Evolutionary conservation across 2,797 vertebrate genomes (phyloP), one percentile per base, ranked within the genome.

Genomic region (Sardinella longiceps): DNA sequence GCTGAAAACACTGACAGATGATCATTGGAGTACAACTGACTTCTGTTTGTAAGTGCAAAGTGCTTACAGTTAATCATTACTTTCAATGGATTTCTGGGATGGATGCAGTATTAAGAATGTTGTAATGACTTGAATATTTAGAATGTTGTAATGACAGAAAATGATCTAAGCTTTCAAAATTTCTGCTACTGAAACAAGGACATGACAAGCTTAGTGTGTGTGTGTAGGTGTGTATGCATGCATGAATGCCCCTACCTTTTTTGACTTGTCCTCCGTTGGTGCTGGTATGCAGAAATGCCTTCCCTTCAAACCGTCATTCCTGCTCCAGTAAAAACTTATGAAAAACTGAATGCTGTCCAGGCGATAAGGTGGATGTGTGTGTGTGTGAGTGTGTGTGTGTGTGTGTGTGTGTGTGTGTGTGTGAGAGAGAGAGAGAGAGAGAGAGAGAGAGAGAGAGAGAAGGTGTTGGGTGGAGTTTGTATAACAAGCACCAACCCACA

Each of bases 401-500:
- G 77, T 77, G 25, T 39, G 30, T 50, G 15, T 63, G 51, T 46
- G 39, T 23, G 28, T 25, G 37, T 88, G 85, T 88, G 74, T 81
- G 56, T 12, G 39, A 48, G 43, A 46, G n/a, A 56, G 58, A 48
- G 43, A 58, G 37, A n/a, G 2, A 82, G 58, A 48, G 45, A 39
- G 81, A 80, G 25, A 33, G 46, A 45, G 81, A 82, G 28, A 53
- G n/a, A 30, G 74, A 58, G n/a, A 81, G 53, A 63, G 53, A 84
- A 28, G 12, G 30, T 23, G 18, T 53, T 70, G 63, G 63, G 82
- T 45, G 63, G 63, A 28, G 63, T 70, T 70, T 48, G 46, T 48
- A 48, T 48, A 48, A 48, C 12, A 1, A 33, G 30, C 18, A 1
- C 33, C 28, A 15, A 70, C 28, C 63, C 63, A 33, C 11, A 33